phyloP scores from a whole-genome alignment of 2,888 invertebrate species.

The Leptopterna dolabrata region DNA sequence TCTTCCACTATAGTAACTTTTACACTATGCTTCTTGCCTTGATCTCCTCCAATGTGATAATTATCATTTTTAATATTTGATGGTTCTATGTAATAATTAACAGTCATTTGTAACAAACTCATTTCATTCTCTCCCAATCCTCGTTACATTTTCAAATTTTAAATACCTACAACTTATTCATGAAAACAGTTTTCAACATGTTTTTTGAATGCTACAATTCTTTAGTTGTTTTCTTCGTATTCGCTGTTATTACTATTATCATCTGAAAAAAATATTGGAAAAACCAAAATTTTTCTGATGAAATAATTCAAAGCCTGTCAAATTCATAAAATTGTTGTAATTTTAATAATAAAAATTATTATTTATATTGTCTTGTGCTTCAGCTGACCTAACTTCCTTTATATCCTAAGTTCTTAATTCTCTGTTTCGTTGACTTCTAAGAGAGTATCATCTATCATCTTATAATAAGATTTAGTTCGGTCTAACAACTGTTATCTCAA shows the following conservation, averaged over 20 bases:
- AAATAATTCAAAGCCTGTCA: constrained; percentile 14
- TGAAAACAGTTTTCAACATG: background rate
- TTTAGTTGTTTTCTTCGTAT: background rate
- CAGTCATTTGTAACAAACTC: background rate
- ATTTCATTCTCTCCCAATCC: background rate
- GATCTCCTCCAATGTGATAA: constrained; percentile 32
- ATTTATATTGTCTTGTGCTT: background rate
- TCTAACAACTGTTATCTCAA: no score
- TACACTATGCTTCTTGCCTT: constrained; percentile 27
- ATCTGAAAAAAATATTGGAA: background rate
- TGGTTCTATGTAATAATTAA: background rate
- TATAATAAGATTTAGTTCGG: no score
- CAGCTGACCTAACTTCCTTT: no score
- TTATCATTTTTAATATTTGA: background rate
- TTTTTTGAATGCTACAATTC: background rate
- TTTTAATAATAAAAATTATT: constrained; percentile 19
- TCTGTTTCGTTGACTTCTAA: no score
- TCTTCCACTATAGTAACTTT: background rate
- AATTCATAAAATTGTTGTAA: constrained; percentile 33
- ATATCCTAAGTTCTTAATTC: no score
- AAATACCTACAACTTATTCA: no score
- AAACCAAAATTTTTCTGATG: background rate
- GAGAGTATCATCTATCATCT: no score
- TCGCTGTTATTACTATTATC: background rate
- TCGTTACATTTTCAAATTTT: background rate